A percentile compares a stretch with the other conserved stretches of the same genome.
phyloP scores from a whole-genome alignment of 2,888 invertebrate species.

The Molorchus minor region DNA sequence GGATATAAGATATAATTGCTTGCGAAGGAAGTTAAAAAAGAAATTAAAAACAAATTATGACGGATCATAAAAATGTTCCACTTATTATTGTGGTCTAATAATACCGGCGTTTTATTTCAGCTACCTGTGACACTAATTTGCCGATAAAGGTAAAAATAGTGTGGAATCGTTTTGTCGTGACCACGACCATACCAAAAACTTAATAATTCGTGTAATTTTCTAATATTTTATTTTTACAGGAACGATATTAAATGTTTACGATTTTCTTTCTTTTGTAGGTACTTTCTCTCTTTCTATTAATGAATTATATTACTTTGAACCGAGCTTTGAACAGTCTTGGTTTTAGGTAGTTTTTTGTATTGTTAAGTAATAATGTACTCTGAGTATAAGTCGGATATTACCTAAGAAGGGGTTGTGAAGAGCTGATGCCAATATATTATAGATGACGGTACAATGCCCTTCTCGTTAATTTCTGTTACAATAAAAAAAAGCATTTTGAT shows the following conservation, averaged over 20 bases:
- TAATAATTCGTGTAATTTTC: not conserved
- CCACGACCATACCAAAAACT: not conserved
- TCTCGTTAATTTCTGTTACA: too few species aligned
- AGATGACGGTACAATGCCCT: too few species aligned
- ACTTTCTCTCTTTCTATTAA: not conserved
- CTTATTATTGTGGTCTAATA: not conserved
- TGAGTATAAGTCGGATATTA: too few species aligned
- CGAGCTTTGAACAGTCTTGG: too few species aligned
- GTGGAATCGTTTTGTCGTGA: not conserved
- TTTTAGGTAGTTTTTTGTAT: too few species aligned
- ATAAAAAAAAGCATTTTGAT: too few species aligned
- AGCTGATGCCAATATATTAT: too few species aligned
- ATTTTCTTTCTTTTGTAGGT: not conserved
- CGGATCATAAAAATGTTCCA: not conserved
- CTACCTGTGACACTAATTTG: not conserved
- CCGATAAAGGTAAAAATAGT: not conserved
- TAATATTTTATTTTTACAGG: not conserved
- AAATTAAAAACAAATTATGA: not conserved
- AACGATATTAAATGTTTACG: not conserved
- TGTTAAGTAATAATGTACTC: too few species aligned
- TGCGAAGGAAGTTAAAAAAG: not conserved
- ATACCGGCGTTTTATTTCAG: not conserved
- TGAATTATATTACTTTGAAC: too few species aligned
- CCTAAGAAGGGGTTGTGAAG: too few species aligned
- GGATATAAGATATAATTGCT: not conserved